phyloP scores from a whole-genome alignment of 2,797 vertebrate species.

The Coccyzus lansbergi region DNA sequence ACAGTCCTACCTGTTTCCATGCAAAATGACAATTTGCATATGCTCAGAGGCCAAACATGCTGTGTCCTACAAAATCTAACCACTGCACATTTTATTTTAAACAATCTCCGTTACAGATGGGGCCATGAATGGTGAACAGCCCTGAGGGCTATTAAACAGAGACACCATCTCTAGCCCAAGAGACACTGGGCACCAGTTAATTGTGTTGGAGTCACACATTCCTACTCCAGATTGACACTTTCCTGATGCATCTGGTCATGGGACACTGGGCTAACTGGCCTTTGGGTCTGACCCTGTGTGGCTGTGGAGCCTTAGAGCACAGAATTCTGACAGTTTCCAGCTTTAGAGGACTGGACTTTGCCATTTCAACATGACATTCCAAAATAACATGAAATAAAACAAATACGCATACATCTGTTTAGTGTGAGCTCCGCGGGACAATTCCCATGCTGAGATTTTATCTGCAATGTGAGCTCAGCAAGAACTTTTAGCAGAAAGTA shows the following conservation, averaged over 20 bases:
- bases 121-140: background rate
- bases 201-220: background rate
- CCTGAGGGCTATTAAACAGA: background rate
- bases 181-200: background rate
- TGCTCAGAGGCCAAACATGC: background rate
- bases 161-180: background rate
- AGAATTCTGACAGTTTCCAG: background rate
- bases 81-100: background rate
- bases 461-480: background rate
- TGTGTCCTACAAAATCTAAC: background rate
- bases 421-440: background rate
- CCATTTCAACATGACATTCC: background rate
- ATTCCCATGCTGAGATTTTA: background rate
- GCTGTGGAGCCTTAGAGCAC: background rate
- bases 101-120: background rate
- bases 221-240: background rate
- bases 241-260: background rate
- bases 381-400: background rate
- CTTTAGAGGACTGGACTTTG: fast-evolving
- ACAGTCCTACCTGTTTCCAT: background rate
- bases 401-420: background rate
- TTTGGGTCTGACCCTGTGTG: fast-evolving
- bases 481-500: background rate
- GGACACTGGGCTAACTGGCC: background rate
- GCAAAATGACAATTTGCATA: background rate